Percentiles rank a stretch among this genome's conserved stretches.
Evolutionary conservation across 2,888 invertebrate species (phyloP).

Genomic region (Lasioglossum zephyrum): DNA sequence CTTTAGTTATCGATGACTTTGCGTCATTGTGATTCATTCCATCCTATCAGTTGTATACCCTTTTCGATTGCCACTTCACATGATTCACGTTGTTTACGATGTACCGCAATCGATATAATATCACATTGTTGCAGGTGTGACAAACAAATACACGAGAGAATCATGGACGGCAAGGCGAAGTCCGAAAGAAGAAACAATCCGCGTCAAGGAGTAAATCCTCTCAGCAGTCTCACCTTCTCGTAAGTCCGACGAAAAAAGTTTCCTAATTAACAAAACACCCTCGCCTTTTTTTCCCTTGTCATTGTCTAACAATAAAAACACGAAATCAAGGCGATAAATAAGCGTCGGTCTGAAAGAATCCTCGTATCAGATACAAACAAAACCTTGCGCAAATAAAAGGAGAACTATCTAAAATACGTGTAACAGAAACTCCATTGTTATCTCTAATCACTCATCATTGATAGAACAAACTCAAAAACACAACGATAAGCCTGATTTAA

Average conservation of each 20-base stretch:
- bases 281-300: not conserved
- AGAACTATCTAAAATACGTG: slow-evolving; percentile 37
- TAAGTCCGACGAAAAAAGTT: slow-evolving; percentile 77
- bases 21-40: not conserved
- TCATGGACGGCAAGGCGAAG: slow-evolving; percentile 80
- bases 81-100: not conserved
- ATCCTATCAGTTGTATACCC: not conserved
- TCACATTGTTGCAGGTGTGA: slow-evolving; percentile 30
- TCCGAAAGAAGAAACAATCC: slow-evolving; percentile 84
- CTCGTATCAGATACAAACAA: slow-evolving; percentile 41
- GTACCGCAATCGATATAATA: not conserved
- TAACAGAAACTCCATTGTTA: slow-evolving; percentile 13
- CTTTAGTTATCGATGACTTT: not conserved
- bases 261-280: not conserved
- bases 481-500: slow-evolving; percentile 21
- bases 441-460: slow-evolving; percentile 29
- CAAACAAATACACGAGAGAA: slow-evolving; percentile 19
- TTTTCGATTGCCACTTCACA: not conserved
- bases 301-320: slow-evolving; percentile 16
- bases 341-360: not conserved
- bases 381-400: slow-evolving; percentile 31
- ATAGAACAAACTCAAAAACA: slow-evolving; percentile 31
- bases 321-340: slow-evolving; percentile 29
- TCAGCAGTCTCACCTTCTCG: slow-evolving; percentile 86
- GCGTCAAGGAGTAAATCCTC: slow-evolving; percentile 85